Percentiles rank a stretch among this genome's conserved stretches.
phyloP scores from a whole-genome alignment of 2,888 invertebrate species.

The Spisula solida region DNA sequence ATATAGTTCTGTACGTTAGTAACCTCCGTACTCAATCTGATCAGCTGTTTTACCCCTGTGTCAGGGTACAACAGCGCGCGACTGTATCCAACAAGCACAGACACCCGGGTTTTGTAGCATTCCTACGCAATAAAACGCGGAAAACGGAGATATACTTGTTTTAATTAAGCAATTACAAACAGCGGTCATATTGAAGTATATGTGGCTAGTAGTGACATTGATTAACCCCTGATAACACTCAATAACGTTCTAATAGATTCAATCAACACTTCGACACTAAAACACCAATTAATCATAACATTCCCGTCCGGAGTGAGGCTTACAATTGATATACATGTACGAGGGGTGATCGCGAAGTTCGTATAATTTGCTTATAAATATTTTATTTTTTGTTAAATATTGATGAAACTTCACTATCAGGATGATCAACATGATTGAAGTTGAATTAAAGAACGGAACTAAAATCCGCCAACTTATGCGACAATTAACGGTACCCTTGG shows the following conservation, averaged over 20 bases:
- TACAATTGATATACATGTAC: too few species aligned
- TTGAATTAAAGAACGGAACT: too few species aligned
- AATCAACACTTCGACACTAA: neutral
- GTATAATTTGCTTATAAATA: too few species aligned
- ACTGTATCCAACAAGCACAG: neutral
- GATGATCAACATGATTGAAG: too few species aligned
- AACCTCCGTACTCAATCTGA: neutral
- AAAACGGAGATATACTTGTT: neutral
- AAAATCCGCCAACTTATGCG: too few species aligned
- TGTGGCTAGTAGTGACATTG: neutral
- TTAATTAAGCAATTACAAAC: neutral
- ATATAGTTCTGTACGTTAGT: slow-evolving; percentile 18
- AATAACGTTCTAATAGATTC: neutral
- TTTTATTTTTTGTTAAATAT: too few species aligned
- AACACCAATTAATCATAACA: neutral
- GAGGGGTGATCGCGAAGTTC: too few species aligned
- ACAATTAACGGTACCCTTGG: too few species aligned
- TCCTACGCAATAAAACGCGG: neutral
- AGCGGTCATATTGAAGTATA: neutral
- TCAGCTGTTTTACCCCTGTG: neutral
- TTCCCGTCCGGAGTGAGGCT: neutral
- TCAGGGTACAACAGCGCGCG: slow-evolving; percentile 2
- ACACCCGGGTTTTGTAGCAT: neutral
- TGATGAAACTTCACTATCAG: too few species aligned
- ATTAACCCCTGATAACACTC: neutral